Evolutionary conservation across 2,888 invertebrate genomes (phyloP).

Genomic region (Heliconius sara): DNA sequence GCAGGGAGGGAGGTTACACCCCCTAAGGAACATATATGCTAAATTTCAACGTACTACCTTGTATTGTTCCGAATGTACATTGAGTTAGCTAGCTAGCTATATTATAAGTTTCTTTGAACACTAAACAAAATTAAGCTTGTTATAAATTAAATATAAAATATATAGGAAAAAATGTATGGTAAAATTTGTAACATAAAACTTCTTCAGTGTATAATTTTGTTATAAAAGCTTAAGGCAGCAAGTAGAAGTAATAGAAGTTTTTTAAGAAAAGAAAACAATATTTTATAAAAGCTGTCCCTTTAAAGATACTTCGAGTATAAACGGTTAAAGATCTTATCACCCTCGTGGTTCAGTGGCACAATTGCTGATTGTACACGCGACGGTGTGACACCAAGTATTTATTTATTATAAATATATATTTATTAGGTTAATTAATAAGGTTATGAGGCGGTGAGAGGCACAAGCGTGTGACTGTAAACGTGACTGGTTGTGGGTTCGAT

Average conservation of each 20-base stretch:
- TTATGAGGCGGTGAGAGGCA: no score
- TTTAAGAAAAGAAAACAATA: conserved; percentile 12
- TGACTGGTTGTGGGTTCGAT: no score
- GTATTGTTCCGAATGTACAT: background rate
- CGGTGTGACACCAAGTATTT: no score
- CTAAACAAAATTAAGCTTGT: background rate
- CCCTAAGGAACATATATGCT: no score
- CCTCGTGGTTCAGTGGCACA: no score
- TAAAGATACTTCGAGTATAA: background rate
- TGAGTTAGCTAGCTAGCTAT: background rate
- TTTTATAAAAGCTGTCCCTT: conserved; percentile 10
- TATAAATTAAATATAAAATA: background rate
- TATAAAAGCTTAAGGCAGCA: conserved; percentile 1
- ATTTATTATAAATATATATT: no score
- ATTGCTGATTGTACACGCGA: no score
- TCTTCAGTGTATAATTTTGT: background rate
- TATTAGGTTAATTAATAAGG: no score
- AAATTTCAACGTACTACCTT: no score
- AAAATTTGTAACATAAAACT: background rate
- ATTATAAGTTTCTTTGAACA: no score
- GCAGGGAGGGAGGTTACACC: no score
- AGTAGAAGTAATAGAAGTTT: conserved; percentile 20
- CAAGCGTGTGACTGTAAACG: no score
- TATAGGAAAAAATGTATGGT: background rate
- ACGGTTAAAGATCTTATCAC: background rate